A percentile compares a stretch with the other conserved stretches of the same genome.
Conservation (phyloP, 2,113 vertebrate genomes). For the Hippocampus barbouri region DNA sequence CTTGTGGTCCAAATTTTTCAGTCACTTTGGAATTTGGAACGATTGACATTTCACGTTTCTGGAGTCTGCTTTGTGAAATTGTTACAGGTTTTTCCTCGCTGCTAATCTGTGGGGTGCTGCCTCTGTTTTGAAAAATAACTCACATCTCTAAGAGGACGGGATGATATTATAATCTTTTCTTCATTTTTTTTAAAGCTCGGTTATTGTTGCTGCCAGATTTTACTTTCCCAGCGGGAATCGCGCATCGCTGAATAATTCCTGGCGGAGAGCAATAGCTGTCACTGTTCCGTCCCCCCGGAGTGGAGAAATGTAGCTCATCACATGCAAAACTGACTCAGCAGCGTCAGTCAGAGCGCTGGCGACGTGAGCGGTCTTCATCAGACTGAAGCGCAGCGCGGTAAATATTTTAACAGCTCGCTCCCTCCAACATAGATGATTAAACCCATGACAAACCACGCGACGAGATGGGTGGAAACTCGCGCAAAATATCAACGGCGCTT, state of each 20-base stretch:
- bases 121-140: not conserved
- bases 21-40: not conserved
- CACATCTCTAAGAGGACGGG: not conserved
- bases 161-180: not conserved
- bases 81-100: not conserved
- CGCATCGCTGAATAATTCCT: conserved; percentile 16
- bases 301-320: conserved; percentile 14
- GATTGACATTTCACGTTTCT: not conserved
- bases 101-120: not conserved
- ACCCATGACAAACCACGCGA: conserved; percentile 38
- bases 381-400: conserved; percentile 21
- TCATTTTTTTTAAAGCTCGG: not conserved
- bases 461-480: conserved; percentile 36
- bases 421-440: conserved; percentile 41
- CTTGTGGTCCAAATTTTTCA: not conserved
- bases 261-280: conserved; percentile 33
- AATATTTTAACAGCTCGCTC: conserved; percentile 30
- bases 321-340: conserved; percentile 17
- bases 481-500: conserved; percentile 61
- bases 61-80: not conserved
- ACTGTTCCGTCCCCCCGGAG: conserved; percentile 2
- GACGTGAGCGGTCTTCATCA: conserved; percentile 30
- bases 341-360: conserved; percentile 23
- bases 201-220: conserved; percentile 5
- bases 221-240: conserved; percentile 18